Conservation (phyloP, 2,113 vertebrate species). For the Pedetes capensis region DNA sequence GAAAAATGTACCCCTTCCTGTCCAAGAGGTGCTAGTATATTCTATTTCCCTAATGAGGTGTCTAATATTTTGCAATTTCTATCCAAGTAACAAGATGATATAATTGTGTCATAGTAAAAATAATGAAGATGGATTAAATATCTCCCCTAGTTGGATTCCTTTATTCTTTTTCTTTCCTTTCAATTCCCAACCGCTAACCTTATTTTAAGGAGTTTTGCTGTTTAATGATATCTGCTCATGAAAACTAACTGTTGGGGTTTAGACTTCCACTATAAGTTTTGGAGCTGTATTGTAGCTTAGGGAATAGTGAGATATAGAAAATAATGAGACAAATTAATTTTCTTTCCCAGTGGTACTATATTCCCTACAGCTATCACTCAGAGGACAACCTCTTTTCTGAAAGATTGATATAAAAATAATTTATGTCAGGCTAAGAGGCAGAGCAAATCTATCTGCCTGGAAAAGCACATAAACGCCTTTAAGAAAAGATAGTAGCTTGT, state of each 20-base stretch:
- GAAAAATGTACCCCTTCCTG: conserved; percentile 36
- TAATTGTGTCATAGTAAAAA: conserved; percentile 60
- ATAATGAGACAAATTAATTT: conserved; percentile 76
- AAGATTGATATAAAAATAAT: conserved; percentile 73
- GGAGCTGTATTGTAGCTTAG: conserved; percentile 54
- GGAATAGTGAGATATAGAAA: conserved; percentile 67
- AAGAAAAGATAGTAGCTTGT: conserved; percentile 50
- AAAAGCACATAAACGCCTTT: conserved; percentile 65
- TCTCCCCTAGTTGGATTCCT: conserved; percentile 48
- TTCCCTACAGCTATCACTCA: conserved; percentile 70
- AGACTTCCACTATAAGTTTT: conserved; percentile 62
- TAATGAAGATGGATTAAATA: conserved; percentile 65
- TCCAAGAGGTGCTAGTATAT: background rate
- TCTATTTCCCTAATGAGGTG: conserved; percentile 48
- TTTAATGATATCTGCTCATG: conserved; percentile 62
- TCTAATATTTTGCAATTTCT: conserved; percentile 58
- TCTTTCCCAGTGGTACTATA: conserved; percentile 67
- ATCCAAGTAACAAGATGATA: conserved; percentile 57
- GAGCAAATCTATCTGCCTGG: conserved; percentile 51
- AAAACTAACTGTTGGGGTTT: conserved; percentile 65
- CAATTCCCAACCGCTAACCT: conserved; percentile 50
- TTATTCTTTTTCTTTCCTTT: conserved; percentile 62
- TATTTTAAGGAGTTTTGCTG: conserved; percentile 69
- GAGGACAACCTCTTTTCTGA: conserved; percentile 63
- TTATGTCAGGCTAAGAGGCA: conserved; percentile 62